Conservation (phyloP, 2,113 vertebrate genomes). For the Oriolus oriolus region DNA sequence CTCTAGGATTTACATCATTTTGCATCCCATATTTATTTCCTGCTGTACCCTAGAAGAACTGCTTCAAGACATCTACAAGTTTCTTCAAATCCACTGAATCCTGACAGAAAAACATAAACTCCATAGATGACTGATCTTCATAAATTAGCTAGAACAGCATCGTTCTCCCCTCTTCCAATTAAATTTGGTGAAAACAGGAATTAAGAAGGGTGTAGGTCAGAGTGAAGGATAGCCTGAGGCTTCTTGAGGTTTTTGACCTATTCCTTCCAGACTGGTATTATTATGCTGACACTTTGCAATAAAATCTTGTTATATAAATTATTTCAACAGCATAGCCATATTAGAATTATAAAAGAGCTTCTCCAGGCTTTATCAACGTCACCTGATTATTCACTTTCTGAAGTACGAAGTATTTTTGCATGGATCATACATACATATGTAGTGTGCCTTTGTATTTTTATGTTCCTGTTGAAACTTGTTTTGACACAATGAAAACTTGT, state of each 20-base stretch:
- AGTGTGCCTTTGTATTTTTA: slow-evolving; percentile 59
- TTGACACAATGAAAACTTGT: slow-evolving; percentile 73
- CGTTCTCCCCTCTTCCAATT: background rate
- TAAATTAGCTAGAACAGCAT: background rate
- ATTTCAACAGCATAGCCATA: slow-evolving; percentile 10
- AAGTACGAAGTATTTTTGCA: slow-evolving; percentile 21
- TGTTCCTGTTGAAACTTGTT: slow-evolving; percentile 71
- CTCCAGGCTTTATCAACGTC: slow-evolving; percentile 15
- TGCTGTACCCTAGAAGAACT: background rate
- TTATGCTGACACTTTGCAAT: slow-evolving; percentile 46
- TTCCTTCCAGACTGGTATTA: slow-evolving; percentile 34
- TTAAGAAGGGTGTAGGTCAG: slow-evolving; percentile 6
- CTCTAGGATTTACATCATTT: background rate
- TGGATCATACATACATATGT: background rate
- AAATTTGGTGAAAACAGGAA: slow-evolving; percentile 44
- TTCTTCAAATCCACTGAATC: background rate
- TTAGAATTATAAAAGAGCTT: slow-evolving; percentile 48
- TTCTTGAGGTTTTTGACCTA: slow-evolving; percentile 57
- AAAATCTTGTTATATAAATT: slow-evolving; percentile 43
- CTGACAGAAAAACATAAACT: background rate
- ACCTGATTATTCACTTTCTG: slow-evolving; percentile 42
- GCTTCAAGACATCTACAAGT: background rate
- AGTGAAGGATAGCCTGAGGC: slow-evolving; percentile 11
- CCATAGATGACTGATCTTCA: background rate
- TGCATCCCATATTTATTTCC: background rate